Conservation (phyloP, 2,113 vertebrate genomes). For the Gadus macrocephalus region DNA sequence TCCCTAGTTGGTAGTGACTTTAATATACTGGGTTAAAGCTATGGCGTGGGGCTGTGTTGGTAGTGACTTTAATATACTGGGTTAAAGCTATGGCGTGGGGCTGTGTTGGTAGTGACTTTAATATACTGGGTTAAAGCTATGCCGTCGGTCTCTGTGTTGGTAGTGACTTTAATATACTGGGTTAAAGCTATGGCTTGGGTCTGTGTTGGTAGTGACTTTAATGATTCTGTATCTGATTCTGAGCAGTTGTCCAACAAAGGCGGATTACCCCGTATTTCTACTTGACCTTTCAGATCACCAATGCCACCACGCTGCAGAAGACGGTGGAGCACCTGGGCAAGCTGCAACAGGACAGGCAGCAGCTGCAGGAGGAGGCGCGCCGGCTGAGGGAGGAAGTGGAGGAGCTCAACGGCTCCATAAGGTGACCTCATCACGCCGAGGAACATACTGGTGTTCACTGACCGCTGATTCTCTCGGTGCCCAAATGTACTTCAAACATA, state of each 20-base stretch:
- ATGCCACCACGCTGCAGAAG: slow-evolving; percentile 88
- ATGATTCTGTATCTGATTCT: too few species aligned
- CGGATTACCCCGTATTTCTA: neutral
- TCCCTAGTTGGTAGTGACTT: too few species aligned
- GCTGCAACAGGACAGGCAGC: slow-evolving; percentile 88
- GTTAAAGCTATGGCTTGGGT: neutral
- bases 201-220: too few species aligned
- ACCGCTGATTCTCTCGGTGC: too few species aligned
- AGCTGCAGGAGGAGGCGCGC: slow-evolving; percentile 86
- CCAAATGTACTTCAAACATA: too few species aligned
- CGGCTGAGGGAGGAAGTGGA: slow-evolving; percentile 90
- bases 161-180: neutral
- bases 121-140: neutral
- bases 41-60: too few species aligned
- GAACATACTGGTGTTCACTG: too few species aligned
- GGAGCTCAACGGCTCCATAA: slow-evolving; percentile 87
- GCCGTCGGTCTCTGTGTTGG: too few species aligned
- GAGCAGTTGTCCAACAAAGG: neutral
- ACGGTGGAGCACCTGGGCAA: slow-evolving; percentile 92
- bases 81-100: neutral
- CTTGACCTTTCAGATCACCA: slow-evolving; percentile 77
- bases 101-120: neutral
- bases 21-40: neutral
- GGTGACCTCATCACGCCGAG: slow-evolving; percentile 64
- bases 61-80: neutral